Percentiles rank a stretch among this genome's conserved stretches.
Conservation (phyloP, 1,140 invertebrate species). For the Hormaphis cornu region DNA sequence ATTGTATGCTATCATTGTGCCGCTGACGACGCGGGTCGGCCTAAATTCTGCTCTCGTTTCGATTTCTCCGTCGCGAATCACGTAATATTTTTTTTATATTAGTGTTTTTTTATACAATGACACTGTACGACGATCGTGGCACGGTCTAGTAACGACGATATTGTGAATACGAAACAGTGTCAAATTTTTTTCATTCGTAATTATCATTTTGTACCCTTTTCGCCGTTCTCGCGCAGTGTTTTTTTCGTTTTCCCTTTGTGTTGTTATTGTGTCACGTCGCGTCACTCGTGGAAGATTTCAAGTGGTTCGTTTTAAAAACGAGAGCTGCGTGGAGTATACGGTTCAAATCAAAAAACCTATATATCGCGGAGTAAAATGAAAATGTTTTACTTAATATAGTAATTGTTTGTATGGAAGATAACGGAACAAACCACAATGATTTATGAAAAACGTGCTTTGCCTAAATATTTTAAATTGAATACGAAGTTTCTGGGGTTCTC, state of each 20-base stretch:
- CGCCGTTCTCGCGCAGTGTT: neutral
- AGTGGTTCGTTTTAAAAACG: conserved; percentile 8
- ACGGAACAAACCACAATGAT: neutral
- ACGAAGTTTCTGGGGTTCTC: too few species aligned
- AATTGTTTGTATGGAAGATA: too few species aligned
- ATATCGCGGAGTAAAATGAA: neutral
- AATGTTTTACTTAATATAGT: neutral
- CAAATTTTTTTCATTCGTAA: conserved; percentile 6
- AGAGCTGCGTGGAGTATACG: neutral
- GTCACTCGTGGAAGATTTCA: neutral
- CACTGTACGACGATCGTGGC: neutral
- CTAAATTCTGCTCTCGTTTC: neutral
- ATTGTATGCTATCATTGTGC: too few species aligned
- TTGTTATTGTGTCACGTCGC: conserved; percentile 4
- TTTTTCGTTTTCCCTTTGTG: conserved; percentile 9
- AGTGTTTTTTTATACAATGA: neutral
- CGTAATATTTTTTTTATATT: too few species aligned
- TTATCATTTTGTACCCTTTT: neutral
- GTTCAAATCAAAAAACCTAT: neutral
- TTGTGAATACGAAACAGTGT: neutral
- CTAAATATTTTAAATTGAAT: too few species aligned
- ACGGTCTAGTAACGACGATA: conserved; percentile 10
- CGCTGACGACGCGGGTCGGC: too few species aligned
- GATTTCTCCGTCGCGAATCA: neutral
- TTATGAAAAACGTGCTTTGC: too few species aligned